phyloP scores from a whole-genome alignment of 1,140 invertebrate genomes.

The Bicyclus anynana region DNA sequence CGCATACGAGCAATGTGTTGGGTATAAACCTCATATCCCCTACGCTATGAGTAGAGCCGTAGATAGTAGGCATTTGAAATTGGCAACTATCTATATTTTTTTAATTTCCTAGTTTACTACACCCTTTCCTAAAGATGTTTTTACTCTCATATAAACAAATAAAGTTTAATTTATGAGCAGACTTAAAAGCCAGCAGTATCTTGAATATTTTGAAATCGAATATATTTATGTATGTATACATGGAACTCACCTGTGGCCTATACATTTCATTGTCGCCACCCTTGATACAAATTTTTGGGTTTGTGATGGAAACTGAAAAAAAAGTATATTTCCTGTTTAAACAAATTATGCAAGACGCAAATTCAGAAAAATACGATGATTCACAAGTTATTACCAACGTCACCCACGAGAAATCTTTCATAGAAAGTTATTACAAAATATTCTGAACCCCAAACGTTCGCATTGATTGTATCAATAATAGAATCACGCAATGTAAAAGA shows the following conservation, averaged over 20 bases:
- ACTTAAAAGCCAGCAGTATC: too few species aligned
- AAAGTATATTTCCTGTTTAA: not conserved
- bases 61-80: too few species aligned
- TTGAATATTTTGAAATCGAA: too few species aligned
- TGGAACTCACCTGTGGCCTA: slow-evolving; percentile 75
- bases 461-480: slow-evolving; percentile 81
- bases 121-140: too few species aligned
- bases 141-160: too few species aligned
- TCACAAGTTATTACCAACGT: slow-evolving; percentile 75
- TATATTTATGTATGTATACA: not conserved
- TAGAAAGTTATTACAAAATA: slow-evolving; percentile 78
- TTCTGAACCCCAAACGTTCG: slow-evolving; percentile 81
- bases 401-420: slow-evolving; percentile 80
- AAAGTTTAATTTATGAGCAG: too few species aligned
- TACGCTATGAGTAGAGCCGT: too few species aligned
- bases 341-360: not conserved
- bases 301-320: slow-evolving; percentile 80
- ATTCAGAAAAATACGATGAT: too few species aligned
- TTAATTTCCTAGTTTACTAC: too few species aligned
- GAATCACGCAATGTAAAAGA: slow-evolving; percentile 85
- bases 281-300: slow-evolving; percentile 77
- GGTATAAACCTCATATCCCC: too few species aligned
- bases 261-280: slow-evolving; percentile 78
- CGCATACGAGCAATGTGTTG: too few species aligned
- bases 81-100: too few species aligned